Evolutionary conservation across 2,113 vertebrate species (phyloP).

Genomic region (Dipodomys spectabilis): DNA sequence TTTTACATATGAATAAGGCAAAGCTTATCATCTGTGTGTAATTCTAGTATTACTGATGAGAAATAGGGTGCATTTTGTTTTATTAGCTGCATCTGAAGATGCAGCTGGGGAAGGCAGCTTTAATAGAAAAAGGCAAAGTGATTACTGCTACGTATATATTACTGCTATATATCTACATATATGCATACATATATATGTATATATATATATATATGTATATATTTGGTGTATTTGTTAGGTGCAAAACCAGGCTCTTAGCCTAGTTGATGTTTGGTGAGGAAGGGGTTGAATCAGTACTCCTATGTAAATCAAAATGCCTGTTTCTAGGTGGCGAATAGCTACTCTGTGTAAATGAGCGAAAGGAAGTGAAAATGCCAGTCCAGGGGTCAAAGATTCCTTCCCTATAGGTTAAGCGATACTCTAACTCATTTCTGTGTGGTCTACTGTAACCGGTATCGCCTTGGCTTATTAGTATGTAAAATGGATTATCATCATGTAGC

Average conservation of each 20-base stretch:
- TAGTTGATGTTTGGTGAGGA: background rate
- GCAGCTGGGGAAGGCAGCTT: background rate
- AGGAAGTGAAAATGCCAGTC: background rate
- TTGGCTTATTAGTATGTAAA: constrained; percentile 46
- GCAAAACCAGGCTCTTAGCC: background rate
- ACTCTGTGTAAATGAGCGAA: background rate
- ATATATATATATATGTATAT: no score
- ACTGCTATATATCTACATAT: no score
- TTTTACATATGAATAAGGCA: no score
- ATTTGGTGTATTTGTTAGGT: background rate
- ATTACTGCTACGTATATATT: background rate
- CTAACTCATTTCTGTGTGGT: background rate
- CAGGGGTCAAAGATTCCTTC: background rate
- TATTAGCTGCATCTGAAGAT: background rate
- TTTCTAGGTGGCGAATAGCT: background rate
- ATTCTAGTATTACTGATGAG: no score
- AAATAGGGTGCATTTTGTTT: no score
- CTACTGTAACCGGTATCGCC: background rate
- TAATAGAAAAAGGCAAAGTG: background rate
- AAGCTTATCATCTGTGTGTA: no score
- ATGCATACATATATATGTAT: no score
- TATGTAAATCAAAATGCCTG: background rate
- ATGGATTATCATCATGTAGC: background rate
- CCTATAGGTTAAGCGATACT: background rate
- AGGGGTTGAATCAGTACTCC: background rate